A percentile compares a stretch with the other conserved stretches of the same genome.
Evolutionary conservation across 1,140 invertebrate species (phyloP).

Genomic region (Euwallacea similis): DNA sequence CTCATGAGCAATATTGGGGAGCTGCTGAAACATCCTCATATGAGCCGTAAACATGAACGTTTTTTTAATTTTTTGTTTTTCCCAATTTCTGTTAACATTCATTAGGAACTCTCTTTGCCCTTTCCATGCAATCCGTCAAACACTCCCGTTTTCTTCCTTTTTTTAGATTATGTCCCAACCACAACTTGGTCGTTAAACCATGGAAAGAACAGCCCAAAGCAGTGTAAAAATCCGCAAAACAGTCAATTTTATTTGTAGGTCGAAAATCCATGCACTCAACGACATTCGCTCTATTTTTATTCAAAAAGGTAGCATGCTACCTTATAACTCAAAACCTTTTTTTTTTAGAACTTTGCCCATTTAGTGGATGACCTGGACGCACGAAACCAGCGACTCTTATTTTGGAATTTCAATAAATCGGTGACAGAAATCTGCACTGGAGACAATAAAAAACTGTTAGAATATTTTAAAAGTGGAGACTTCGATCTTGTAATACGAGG

Average conservation of each 20-base stretch:
- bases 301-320: neutral
- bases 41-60: neutral
- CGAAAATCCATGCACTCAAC: neutral
- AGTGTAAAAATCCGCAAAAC: no score
- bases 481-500: constrained; percentile 12
- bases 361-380: constrained; percentile 50
- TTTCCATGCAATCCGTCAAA: no score
- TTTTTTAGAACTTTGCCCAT: constrained; percentile 42
- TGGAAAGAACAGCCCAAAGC: no score
- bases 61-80: neutral
- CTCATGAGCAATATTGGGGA: no score
- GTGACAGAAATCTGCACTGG: constrained; percentile 45
- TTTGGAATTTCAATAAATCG: constrained; percentile 51
- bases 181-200: no score
- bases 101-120: no score
- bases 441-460: constrained; percentile 27
- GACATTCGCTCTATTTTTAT: neutral
- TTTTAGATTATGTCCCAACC: no score
- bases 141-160: no score
- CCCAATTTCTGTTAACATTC: no score
- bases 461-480: constrained; percentile 29
- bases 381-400: constrained; percentile 50
- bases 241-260: neutral
- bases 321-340: neutral
- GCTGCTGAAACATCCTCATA: no score